Percentiles rank a stretch among this genome's conserved stretches.
phyloP scores from a whole-genome alignment of 2,113 vertebrate genomes.

The Oenanthe melanoleuca region DNA sequence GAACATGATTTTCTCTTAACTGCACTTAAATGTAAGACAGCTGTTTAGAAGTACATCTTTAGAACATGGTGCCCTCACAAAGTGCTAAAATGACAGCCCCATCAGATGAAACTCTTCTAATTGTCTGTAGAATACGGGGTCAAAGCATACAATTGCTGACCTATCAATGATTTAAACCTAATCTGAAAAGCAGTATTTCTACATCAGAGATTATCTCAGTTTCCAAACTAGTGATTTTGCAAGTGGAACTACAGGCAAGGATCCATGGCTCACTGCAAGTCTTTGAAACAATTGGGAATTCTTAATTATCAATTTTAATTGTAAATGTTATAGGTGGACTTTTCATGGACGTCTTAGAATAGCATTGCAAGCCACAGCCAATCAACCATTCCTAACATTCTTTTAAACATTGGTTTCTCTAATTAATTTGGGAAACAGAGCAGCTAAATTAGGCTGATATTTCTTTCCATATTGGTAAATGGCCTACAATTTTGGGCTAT shows the following conservation, averaged over 20 bases:
- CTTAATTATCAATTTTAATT: neutral
- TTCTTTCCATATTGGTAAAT: neutral
- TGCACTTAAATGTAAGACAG: neutral
- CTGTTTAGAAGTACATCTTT: neutral
- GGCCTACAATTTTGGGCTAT: neutral
- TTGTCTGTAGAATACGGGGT: neutral
- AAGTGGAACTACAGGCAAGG: neutral
- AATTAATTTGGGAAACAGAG: neutral
- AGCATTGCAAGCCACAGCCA: neutral
- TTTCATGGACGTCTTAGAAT: neutral
- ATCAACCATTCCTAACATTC: neutral
- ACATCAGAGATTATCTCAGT: neutral
- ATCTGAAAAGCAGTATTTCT: neutral
- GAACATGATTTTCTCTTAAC: neutral
- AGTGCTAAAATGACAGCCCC: neutral
- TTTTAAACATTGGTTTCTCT: neutral
- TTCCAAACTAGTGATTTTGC: neutral
- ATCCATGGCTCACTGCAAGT: neutral
- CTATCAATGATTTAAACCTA: neutral
- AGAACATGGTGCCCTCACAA: neutral
- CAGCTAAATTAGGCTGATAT: neutral
- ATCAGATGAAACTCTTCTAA: neutral
- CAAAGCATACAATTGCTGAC: neutral
- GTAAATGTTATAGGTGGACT: neutral
- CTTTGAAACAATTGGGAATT: neutral